Conservation (phyloP, 2,113 vertebrate species). For the Pitta sordida region DNA sequence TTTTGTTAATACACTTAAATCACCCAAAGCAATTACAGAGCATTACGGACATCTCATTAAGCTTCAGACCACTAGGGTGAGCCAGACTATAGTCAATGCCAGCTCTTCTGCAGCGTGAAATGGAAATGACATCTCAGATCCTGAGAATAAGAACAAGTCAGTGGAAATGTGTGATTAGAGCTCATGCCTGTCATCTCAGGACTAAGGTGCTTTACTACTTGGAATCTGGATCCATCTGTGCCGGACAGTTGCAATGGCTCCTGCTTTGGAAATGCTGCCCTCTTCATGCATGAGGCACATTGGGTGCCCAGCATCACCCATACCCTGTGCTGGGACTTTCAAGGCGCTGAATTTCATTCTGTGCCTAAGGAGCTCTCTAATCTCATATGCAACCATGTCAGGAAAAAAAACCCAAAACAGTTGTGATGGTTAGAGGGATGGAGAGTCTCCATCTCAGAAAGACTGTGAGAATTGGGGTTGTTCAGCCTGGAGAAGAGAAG, state of each 20-base stretch:
- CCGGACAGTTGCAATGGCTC: fast-evolving
- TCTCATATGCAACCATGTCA: not conserved
- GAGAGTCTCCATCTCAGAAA: not conserved
- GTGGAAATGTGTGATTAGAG: not conserved
- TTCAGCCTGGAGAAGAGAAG: not conserved
- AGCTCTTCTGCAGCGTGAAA: not conserved
- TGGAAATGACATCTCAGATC: not conserved
- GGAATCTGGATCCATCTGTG: not conserved
- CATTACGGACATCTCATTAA: not conserved
- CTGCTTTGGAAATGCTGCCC: not conserved
- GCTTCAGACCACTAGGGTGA: constrained; percentile 54
- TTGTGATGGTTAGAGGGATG: not conserved
- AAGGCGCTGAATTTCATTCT: not conserved
- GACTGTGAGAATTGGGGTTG: not conserved
- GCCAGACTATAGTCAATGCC: constrained; percentile 51
- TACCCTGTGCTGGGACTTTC: not conserved
- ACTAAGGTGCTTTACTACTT: not conserved
- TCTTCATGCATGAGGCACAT: fast-evolving
- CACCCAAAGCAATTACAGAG: not conserved
- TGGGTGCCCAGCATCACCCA: not conserved
- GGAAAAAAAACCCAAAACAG: not conserved
- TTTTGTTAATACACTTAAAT: not conserved
- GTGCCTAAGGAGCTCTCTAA: not conserved
- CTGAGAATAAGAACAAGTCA: not conserved
- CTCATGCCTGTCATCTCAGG: not conserved